These are phyloP conservation scores for Mungos mungo DNA, from an alignment of 2,113 vertebrate genomes.

Conservation along the genomic window DNA sequence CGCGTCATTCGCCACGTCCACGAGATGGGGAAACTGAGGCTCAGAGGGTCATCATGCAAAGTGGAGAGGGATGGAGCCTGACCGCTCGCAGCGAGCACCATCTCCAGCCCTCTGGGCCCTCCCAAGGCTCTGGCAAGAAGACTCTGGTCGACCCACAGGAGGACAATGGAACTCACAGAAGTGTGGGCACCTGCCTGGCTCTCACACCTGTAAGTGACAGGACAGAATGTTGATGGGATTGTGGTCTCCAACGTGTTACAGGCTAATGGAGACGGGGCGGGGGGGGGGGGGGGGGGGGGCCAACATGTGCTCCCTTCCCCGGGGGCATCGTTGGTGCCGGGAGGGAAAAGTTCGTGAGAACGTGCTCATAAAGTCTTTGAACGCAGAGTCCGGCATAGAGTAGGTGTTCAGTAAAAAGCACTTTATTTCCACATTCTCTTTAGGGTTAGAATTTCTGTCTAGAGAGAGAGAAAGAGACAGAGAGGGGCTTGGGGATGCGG, in stretches of 20 bases:
- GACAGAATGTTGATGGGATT: rapidly evolving
- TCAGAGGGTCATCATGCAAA: too few relatives aligned
- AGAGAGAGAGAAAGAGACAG: background rate
- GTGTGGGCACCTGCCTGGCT: too few relatives aligned
- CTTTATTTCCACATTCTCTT: background rate
- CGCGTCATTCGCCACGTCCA: background rate
- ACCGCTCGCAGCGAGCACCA: rapidly evolving
- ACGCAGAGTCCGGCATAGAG: too few relatives aligned
- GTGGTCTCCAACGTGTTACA: rapidly evolving
- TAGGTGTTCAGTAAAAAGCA: background rate
- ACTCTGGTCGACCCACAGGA: background rate
- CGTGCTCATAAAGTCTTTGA: background rate
- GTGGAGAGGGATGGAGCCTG: background rate
- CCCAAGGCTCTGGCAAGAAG: background rate
- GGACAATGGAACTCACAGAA: background rate
- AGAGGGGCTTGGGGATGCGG: too few relatives aligned
- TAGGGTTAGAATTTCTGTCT: background rate
- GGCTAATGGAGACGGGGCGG: rapidly evolving
- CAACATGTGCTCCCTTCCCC: rapidly evolving
- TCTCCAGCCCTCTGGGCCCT: background rate
- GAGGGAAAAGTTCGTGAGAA: background rate
- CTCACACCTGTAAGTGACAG: background rate
- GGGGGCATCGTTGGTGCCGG: too few relatives aligned
- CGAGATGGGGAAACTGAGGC: background rate
- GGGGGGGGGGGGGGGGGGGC: background rate